phyloP scores from a whole-genome alignment of 2,888 invertebrate species.

The Margaritifera margaritifera region DNA sequence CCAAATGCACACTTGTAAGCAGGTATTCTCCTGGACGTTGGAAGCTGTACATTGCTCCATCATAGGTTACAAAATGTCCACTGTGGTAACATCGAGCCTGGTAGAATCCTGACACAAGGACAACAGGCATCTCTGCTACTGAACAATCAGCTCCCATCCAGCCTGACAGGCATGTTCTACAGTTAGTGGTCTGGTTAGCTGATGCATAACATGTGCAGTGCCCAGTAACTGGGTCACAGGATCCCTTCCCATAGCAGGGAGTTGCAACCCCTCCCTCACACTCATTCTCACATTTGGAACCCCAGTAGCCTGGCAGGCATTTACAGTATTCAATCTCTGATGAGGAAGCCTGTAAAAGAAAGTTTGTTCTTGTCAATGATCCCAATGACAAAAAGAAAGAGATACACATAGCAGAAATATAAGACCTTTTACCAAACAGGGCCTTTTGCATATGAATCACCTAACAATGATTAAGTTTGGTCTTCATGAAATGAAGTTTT shows the following conservation, averaged over 20 bases:
- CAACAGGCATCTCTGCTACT: too few relatives aligned
- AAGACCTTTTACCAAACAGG: too few relatives aligned
- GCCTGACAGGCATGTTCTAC: constrained; percentile 44
- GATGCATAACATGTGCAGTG: constrained; percentile 51
- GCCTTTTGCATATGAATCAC: too few relatives aligned
- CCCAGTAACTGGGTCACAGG: constrained; percentile 45
- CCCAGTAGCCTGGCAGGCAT: constrained; percentile 49
- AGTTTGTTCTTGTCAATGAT: constrained; percentile 1
- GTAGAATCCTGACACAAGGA: not conserved
- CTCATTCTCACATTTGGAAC: constrained; percentile 37
- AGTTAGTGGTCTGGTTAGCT: constrained; percentile 36
- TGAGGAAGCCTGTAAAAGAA: constrained; percentile 1
- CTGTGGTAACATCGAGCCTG: constrained; percentile 17
- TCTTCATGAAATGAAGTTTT: too few relatives aligned
- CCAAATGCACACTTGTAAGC: constrained; percentile 15
- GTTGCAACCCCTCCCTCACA: constrained; percentile 50
- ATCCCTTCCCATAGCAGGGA: constrained; percentile 53
- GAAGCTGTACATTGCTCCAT: constrained; percentile 45
- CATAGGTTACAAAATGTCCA: constrained; percentile 47
- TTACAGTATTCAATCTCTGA: constrained; percentile 18
- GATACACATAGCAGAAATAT: too few relatives aligned
- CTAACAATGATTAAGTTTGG: too few relatives aligned
- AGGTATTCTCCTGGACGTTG: constrained; percentile 46
- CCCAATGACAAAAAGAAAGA: too few relatives aligned
- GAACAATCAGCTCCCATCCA: constrained; percentile 49